Evolutionary conservation across 2,888 invertebrate genomes (phyloP).

Genomic region (Philereme vetulata): DNA sequence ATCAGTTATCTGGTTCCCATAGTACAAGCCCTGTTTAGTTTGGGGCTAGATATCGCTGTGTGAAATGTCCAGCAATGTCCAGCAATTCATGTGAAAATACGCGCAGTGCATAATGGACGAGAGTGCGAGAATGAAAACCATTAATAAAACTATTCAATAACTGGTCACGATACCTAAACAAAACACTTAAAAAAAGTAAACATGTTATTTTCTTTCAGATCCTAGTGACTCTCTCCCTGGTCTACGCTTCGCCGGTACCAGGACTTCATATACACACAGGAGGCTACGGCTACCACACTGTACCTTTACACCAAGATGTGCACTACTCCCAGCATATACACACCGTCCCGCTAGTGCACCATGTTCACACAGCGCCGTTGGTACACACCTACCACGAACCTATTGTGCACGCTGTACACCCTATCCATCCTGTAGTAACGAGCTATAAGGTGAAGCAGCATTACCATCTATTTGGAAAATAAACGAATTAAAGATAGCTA

Average conservation of each 20-base stretch:
- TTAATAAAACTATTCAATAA: too few relatives aligned
- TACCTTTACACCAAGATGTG: constrained; percentile 22
- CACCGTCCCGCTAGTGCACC: constrained; percentile 44
- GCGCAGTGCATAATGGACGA: too few relatives aligned
- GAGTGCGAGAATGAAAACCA: too few relatives aligned
- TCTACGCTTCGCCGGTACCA: constrained; percentile 24
- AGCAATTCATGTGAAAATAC: too few relatives aligned
- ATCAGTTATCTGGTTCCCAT: too few relatives aligned
- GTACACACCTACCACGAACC: constrained; percentile 42
- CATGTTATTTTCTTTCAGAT: constrained; percentile 25
- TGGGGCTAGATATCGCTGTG: too few relatives aligned
- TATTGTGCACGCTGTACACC: constrained; percentile 38
- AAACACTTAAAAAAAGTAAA: not conserved
- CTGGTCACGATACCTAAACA: too few relatives aligned
- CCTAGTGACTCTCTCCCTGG: constrained; percentile 20
- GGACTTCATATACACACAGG: constrained; percentile 35
- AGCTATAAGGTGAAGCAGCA: constrained; percentile 57
- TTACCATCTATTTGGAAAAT: constrained; percentile 53
- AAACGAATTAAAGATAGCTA: constrained; percentile 28
- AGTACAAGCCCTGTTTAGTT: too few relatives aligned
- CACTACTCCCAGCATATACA: constrained; percentile 26
- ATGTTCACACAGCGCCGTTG: constrained; percentile 45
- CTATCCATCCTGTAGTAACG: constrained; percentile 38
- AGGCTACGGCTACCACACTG: constrained; percentile 36
- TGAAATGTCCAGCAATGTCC: too few relatives aligned